phyloP scores from a whole-genome alignment of 2,113 vertebrate species.

The Tympanuchus pallidicinctus region DNA sequence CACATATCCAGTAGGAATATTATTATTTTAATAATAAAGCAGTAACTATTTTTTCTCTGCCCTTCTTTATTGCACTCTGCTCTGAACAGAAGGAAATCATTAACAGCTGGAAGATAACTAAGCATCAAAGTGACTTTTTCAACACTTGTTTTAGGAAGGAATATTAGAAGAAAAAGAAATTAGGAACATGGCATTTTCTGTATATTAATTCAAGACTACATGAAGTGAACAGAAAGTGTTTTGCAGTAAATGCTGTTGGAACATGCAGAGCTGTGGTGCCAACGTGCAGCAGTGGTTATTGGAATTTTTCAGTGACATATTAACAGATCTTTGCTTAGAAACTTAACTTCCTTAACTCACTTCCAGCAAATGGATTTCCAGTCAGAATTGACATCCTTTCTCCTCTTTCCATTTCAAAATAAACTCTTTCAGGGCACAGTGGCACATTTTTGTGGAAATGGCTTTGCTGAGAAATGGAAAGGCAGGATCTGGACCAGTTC shows the following conservation, averaged over 20 bases:
- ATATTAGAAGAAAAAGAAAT: not conserved
- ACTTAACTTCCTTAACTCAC: slow-evolving; percentile 7
- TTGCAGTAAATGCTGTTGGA: not conserved
- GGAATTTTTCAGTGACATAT: slow-evolving; percentile 16
- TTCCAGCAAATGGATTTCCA: slow-evolving; percentile 53
- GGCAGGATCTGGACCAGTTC: slow-evolving; percentile 54
- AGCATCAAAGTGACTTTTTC: not conserved
- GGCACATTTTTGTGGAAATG: slow-evolving; percentile 29
- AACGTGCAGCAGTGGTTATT: slow-evolving; percentile 1
- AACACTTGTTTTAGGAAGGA: not conserved
- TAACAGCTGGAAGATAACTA: slow-evolving; percentile 8
- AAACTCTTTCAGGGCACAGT: slow-evolving; percentile 40
- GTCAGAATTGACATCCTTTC: slow-evolving; percentile 15
- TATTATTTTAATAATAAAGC: slow-evolving; percentile 28
- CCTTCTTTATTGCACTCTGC: slow-evolving; percentile 1
- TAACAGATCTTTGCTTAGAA: slow-evolving; percentile 23
- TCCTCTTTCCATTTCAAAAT: slow-evolving; percentile 17
- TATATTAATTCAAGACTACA: not conserved
- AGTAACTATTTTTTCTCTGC: not conserved
- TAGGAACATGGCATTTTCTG: not conserved
- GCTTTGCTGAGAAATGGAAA: slow-evolving; percentile 49
- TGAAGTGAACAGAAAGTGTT: not conserved
- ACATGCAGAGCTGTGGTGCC: not conserved
- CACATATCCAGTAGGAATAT: not conserved
- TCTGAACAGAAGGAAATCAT: slow-evolving; percentile 7